Evolutionary conservation across 2,888 invertebrate species (phyloP), one percentile per base, ranked within the genome.

Genomic region (Xylocampa areola): DNA sequence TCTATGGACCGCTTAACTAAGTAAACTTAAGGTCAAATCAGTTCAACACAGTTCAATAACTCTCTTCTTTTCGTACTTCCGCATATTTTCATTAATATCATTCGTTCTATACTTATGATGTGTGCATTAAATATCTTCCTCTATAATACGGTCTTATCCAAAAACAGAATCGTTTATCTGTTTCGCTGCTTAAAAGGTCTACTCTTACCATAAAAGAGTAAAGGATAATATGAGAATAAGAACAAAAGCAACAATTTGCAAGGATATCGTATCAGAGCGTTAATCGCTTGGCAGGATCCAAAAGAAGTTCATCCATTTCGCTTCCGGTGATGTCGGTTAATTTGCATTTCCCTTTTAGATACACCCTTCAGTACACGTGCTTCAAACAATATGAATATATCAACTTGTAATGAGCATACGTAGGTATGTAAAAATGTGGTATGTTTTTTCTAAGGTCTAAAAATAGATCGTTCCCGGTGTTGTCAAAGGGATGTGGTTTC

Each of bases 281-380:
- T 71, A 63, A 60, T 76, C 71, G 58, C 55, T 55, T 66, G 60
- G 49, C 45, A 55, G 40, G 53, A 60, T 77, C 61, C 67, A 68
- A 77, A 67, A 74, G 54, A 57, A 60, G 43, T 36, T 57, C 19
- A 36, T 45, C 61, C 44, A 61, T 72, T 72, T 32, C 37, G 45
- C 35, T 55, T 25, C 13, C 54, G 27, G 25, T 59, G 53, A 55
- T 58, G 58, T 27, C 21, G 29, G 44, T 37, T 69, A 62, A 74
- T 77, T 77, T 74, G 50, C 67, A 77, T 76, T 58, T 59, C 63
- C 62, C 67, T 68, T 76, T 55, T 60, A 43, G 51, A 41, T 47
- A 30, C 40, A 30, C 62, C 27, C 35, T 68, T 55, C 21, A 55
- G 45, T 57, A 49, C 41, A 48, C 49, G 32, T 51, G 59, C 65